phyloP scores from a whole-genome alignment of 2,888 invertebrate genomes.

The Cephalotes varians region DNA sequence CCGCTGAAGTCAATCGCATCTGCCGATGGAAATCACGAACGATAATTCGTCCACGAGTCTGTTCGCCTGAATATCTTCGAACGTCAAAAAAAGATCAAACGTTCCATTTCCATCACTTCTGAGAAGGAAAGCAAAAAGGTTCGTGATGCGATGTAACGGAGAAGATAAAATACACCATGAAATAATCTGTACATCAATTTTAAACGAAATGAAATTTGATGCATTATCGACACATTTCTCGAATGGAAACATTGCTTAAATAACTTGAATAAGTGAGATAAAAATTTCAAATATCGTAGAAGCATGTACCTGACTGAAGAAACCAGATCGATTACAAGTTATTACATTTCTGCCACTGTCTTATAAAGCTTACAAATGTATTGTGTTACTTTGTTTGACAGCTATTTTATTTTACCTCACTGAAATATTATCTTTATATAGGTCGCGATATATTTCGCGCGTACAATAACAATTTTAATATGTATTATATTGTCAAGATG shows the following conservation, averaged over 20 bases:
- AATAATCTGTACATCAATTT: neutral
- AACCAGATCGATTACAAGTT: neutral
- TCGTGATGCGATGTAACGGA: neutral
- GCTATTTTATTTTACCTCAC: neutral
- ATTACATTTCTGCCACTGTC: neutral
- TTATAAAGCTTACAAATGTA: neutral
- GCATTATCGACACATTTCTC: neutral
- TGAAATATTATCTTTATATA: neutral
- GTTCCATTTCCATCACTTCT: neutral
- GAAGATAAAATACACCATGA: neutral
- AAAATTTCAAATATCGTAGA: neutral
- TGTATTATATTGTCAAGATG: neutral
- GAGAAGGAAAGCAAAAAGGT: neutral
- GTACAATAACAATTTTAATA: neutral
- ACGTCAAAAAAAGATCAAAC: neutral
- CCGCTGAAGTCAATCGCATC: constrained; percentile 10
- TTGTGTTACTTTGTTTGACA: neutral
- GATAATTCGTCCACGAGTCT: neutral
- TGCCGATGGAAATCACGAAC: neutral
- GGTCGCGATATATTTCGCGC: neutral
- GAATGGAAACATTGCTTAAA: neutral
- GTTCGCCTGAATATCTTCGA: neutral
- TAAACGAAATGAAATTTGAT: neutral
- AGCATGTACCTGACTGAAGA: neutral
- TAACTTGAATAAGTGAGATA: neutral